Conservation (phyloP, 2,888 invertebrate species). For the Torymus texanus region DNA sequence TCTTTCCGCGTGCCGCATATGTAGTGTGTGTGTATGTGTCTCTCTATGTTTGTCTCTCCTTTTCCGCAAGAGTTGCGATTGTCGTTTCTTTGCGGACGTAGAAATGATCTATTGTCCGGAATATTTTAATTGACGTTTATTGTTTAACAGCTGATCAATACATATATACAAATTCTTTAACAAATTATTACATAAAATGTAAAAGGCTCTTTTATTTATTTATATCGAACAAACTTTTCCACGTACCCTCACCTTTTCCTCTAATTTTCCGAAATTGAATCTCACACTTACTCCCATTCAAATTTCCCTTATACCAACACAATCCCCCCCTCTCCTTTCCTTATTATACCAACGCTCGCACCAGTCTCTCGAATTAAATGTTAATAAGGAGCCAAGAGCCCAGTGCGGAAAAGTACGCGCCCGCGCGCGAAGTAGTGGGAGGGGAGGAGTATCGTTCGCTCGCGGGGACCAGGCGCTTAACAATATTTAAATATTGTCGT, state of each 20-base stretch:
- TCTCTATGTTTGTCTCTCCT: not conserved
- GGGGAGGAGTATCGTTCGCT: slow-evolving; percentile 9
- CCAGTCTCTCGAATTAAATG: slow-evolving; percentile 43
- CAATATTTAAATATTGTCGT: slow-evolving; percentile 71
- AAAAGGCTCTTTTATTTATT: too few relatives aligned
- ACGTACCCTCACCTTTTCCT: too few relatives aligned
- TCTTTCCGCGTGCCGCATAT: not conserved
- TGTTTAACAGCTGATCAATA: too few relatives aligned
- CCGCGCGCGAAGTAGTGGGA: not conserved
- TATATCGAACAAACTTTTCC: too few relatives aligned
- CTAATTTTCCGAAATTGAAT: slow-evolving; percentile 13
- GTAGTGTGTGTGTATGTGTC: too few relatives aligned
- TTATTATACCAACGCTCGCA: not conserved
- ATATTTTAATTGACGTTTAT: too few relatives aligned
- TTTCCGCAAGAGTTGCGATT: not conserved
- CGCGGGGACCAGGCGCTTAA: slow-evolving; percentile 63
- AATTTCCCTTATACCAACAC: not conserved
- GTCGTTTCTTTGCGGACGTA: too few relatives aligned
- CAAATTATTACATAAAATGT: too few relatives aligned
- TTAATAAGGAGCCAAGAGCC: slow-evolving; percentile 39
- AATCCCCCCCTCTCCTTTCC: not conserved
- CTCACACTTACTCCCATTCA: not conserved
- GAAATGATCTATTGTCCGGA: too few relatives aligned
- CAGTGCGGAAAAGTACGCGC: slow-evolving; percentile 1
- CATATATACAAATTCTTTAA: too few relatives aligned